Evolutionary conservation across 2,888 invertebrate genomes (phyloP).

Genomic region (Lasioglossum villosulum): DNA sequence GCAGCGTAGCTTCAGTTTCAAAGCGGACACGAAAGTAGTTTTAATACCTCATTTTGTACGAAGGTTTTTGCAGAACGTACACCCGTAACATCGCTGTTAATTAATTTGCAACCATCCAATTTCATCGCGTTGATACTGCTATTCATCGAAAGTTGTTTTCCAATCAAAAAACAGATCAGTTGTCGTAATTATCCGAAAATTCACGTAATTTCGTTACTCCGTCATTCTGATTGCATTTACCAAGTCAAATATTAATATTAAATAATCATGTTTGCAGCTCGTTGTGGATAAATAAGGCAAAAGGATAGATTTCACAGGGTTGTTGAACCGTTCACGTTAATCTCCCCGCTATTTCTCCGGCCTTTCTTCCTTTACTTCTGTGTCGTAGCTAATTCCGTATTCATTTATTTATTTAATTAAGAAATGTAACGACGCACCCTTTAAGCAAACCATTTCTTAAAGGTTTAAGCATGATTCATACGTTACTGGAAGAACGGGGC

Average conservation of each 20-base stretch:
- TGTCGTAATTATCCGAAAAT: not conserved
- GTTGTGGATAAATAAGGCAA: not conserved
- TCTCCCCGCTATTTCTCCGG: not conserved
- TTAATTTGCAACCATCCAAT: not conserved
- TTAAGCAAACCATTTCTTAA: constrained; percentile 17
- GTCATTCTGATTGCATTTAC: not conserved
- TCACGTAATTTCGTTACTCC: not conserved
- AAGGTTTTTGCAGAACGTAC: not conserved
- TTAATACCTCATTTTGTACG: not conserved
- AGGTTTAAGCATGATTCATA: constrained; percentile 17
- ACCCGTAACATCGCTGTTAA: not conserved
- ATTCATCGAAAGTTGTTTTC: not conserved
- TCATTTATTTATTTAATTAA: not conserved
- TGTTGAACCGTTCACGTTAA: not conserved
- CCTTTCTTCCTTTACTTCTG: not conserved
- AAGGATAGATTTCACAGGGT: not conserved
- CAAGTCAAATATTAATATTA: not conserved
- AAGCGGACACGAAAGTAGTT: not conserved
- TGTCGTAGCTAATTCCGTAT: not conserved
- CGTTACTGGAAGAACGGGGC: constrained; percentile 7
- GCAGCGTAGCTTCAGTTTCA: not conserved
- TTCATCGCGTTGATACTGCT: not conserved
- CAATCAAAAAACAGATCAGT: not conserved
- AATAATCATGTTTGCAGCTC: not conserved
- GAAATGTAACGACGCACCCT: not conserved